These are phyloP conservation scores for Eupithecia inturbata DNA, from an alignment of 2,888 invertebrate species.

Conservation along the genomic window DNA sequence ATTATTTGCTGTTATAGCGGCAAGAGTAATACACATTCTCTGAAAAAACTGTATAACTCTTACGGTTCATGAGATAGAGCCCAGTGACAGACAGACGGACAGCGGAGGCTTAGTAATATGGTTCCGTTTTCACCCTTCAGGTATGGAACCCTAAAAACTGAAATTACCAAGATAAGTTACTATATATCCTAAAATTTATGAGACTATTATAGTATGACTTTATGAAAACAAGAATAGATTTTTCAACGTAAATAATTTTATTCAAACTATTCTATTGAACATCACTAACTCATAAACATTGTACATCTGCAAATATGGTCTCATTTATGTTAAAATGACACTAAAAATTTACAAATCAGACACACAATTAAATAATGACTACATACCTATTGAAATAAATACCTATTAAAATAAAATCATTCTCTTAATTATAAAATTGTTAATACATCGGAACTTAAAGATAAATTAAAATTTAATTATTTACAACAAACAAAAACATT, in stretches of 20 bases:
- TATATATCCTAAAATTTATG: background rate
- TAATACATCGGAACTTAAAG: conserved; percentile 72
- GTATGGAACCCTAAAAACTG: too few relatives aligned
- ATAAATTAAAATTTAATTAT: conserved; percentile 66
- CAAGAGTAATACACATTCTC: too few relatives aligned
- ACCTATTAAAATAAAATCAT: conserved; percentile 75
- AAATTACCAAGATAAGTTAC: too few relatives aligned
- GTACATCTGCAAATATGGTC: conserved; percentile 84
- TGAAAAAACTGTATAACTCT: too few relatives aligned
- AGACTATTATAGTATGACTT: background rate
- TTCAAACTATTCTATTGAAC: conserved; percentile 84
- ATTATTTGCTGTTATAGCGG: too few relatives aligned
- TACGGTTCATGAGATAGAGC: too few relatives aligned
- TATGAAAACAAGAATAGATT: conserved; percentile 69
- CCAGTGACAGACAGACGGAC: too few relatives aligned
- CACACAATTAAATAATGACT: conserved; percentile 77
- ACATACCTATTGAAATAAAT: conserved; percentile 78
- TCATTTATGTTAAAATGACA: conserved; percentile 63
- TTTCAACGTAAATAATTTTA: conserved; percentile 85
- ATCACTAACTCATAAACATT: conserved; percentile 84
- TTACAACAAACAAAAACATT: conserved; percentile 55
- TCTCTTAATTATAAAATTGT: conserved; percentile 66
- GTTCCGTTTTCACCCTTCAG: too few relatives aligned
- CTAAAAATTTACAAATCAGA: conserved; percentile 74
- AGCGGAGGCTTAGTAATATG: too few relatives aligned